These are phyloP conservation scores for Tetramorium alpestre DNA, from an alignment of 1,140 invertebrate genomes.

Conservation along the genomic window DNA sequence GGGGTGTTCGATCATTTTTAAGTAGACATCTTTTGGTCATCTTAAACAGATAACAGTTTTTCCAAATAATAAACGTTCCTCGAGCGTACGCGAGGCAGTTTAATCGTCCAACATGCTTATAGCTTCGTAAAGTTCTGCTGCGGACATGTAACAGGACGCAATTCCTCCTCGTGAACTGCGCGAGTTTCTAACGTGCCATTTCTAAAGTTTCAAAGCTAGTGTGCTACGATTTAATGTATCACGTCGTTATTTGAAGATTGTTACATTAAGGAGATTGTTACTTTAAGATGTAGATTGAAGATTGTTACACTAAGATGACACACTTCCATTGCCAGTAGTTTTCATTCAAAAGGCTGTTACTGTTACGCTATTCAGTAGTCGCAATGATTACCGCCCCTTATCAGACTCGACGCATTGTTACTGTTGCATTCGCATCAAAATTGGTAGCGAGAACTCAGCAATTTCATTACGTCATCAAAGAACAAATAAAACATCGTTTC, in stretches of 20 bases:
- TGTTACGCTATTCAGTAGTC: slow-evolving; percentile 5
- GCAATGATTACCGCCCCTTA: slow-evolving; percentile 11
- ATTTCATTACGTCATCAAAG: background rate
- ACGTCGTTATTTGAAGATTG: slow-evolving; percentile 47
- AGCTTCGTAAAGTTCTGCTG: slow-evolving; percentile 40
- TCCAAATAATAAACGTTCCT: slow-evolving; percentile 17
- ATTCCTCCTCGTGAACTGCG: slow-evolving; percentile 33
- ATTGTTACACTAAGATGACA: slow-evolving; percentile 12
- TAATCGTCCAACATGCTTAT: slow-evolving; percentile 50
- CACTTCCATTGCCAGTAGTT: slow-evolving; percentile 11
- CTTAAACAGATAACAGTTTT: slow-evolving; percentile 19
- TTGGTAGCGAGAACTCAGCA: background rate
- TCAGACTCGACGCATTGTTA: background rate
- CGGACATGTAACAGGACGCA: slow-evolving; percentile 47
- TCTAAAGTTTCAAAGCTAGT: slow-evolving; percentile 45
- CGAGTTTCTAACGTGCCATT: slow-evolving; percentile 56
- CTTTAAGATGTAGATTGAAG: slow-evolving; percentile 13
- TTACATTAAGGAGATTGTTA: slow-evolving; percentile 50
- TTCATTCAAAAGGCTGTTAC: slow-evolving; percentile 22
- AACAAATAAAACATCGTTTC: background rate
- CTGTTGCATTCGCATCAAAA: background rate
- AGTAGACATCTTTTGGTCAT: slow-evolving; percentile 7
- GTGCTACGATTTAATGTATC: slow-evolving; percentile 47
- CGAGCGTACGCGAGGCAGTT: slow-evolving; percentile 12
- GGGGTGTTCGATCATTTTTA: background rate